Conservation (phyloP, 2,797 vertebrate genomes). For the Intellagama lesueurii region DNA sequence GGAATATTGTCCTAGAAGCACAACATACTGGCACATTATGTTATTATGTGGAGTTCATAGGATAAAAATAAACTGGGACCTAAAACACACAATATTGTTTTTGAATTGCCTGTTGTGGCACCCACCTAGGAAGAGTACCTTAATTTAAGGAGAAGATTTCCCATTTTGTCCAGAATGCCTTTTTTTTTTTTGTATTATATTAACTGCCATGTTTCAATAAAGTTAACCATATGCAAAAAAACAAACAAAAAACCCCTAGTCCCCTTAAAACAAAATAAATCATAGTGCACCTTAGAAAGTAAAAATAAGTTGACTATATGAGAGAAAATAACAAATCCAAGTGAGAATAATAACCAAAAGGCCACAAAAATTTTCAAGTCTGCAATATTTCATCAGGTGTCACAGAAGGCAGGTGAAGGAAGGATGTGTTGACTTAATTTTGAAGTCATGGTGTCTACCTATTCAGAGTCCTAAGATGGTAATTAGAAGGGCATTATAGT, state of each 20-base stretch:
- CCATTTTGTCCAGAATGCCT: background rate
- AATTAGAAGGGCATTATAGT: no score
- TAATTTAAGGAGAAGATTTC: background rate
- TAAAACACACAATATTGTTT: rapidly evolving
- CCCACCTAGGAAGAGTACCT: background rate
- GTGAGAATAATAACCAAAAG: no score
- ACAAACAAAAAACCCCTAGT: background rate
- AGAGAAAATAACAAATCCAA: background rate
- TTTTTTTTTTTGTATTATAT: background rate
- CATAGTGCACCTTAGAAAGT: background rate
- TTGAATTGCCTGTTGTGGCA: rapidly evolving
- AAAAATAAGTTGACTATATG: background rate
- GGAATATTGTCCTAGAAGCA: rapidly evolving
- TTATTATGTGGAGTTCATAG: background rate
- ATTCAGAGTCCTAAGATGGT: no score
- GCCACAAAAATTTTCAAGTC: no score
- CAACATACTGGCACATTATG: rapidly evolving
- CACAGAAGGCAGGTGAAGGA: no score
- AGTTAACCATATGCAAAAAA: background rate
- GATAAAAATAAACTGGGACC: background rate
- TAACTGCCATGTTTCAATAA: background rate
- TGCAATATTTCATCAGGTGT: no score
- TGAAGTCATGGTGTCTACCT: no score
- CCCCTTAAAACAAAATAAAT: background rate
- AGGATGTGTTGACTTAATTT: no score